Conservation (phyloP, 2,888 invertebrate species). For the Mythimna vitellina region DNA sequence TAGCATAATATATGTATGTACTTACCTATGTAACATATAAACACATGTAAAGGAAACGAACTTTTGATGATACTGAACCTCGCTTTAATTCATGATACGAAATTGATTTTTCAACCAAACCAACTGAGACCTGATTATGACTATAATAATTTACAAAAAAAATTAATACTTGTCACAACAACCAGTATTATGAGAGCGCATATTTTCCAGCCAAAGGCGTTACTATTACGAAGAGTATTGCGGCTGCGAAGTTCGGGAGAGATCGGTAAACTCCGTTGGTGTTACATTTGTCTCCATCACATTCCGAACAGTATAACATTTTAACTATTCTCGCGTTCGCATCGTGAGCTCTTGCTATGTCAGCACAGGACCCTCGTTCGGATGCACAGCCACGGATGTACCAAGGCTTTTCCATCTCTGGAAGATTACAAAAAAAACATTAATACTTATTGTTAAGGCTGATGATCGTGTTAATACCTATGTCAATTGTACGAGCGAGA, state of each 20-base stretch:
- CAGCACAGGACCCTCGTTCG: slow-evolving; percentile 79
- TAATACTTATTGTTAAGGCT: too few relatives aligned
- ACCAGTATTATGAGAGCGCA: slow-evolving; percentile 68
- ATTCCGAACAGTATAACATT: slow-evolving; percentile 76
- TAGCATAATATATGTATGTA: too few relatives aligned
- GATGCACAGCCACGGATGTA: slow-evolving; percentile 81
- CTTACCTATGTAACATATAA: too few relatives aligned
- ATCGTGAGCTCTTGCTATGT: slow-evolving; percentile 74
- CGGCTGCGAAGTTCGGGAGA: slow-evolving; percentile 70
- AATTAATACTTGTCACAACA: not conserved
- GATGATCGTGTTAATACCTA: too few relatives aligned
- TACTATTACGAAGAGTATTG: slow-evolving; percentile 73
- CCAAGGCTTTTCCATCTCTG: slow-evolving; percentile 77
- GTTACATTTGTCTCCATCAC: slow-evolving; percentile 80
- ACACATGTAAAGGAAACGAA: not conserved
- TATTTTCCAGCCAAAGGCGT: slow-evolving; percentile 78
- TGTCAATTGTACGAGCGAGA: too few relatives aligned
- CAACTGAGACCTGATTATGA: slow-evolving; percentile 10
- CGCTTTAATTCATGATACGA: slow-evolving; percentile 34
- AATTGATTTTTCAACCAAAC: slow-evolving; percentile 10
- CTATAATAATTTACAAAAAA: slow-evolving; percentile 11
- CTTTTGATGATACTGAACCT: not conserved
- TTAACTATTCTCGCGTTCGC: slow-evolving; percentile 68
- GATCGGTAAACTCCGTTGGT: slow-evolving; percentile 71
- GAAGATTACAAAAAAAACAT: slow-evolving; percentile 8